A percentile compares a stretch with the other conserved stretches of the same genome.
Evolutionary conservation across 2,797 vertebrate species (phyloP).

Genomic region (Apogon talboti): DNA sequence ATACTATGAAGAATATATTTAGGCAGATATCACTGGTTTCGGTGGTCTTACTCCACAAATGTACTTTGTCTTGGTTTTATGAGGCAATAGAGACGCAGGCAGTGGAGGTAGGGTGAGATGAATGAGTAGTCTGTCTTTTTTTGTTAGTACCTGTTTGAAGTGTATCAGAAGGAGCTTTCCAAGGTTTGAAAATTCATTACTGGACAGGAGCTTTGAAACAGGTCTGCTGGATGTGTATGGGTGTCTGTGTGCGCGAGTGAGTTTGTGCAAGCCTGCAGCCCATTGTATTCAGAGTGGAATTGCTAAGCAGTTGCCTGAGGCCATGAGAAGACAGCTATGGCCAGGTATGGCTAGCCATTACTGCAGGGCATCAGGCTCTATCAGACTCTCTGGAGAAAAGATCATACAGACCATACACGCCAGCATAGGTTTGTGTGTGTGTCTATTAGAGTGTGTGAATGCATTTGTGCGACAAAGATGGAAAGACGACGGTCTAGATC

Average conservation of each 20-base stretch:
- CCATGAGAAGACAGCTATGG: conserved; percentile 79
- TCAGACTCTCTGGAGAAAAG: conserved; percentile 81
- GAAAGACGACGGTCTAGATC: conserved; percentile 25
- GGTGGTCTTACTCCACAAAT: conserved; percentile 63
- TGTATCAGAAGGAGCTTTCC: conserved; percentile 85
- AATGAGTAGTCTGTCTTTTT: conserved; percentile 75
- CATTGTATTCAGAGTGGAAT: conserved; percentile 85
- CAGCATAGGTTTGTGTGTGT: conserved; percentile 57
- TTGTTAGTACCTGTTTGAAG: conserved; percentile 82
- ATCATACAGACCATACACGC: conserved; percentile 73
- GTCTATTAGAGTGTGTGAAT: conserved; percentile 45
- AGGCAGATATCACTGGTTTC: conserved; percentile 17
- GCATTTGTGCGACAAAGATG: conserved; percentile 58
- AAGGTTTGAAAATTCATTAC: conserved; percentile 87
- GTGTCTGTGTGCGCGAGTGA: conserved; percentile 42
- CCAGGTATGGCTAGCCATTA: conserved; percentile 81
- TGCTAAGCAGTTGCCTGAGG: conserved; percentile 87
- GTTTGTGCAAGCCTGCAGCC: conserved; percentile 58
- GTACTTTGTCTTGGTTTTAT: conserved; percentile 55
- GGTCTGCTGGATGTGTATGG: conserved; percentile 62
- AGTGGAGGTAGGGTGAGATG: conserved; percentile 63
- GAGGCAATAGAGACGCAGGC: conserved; percentile 56
- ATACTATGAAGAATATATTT: conserved; percentile 30
- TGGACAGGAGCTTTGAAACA: conserved; percentile 82
- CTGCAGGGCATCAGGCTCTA: conserved; percentile 83